Base-by-base conservation (phyloP, 2,888 invertebrate species). In the Scaptomyza tumidula region DNA sequence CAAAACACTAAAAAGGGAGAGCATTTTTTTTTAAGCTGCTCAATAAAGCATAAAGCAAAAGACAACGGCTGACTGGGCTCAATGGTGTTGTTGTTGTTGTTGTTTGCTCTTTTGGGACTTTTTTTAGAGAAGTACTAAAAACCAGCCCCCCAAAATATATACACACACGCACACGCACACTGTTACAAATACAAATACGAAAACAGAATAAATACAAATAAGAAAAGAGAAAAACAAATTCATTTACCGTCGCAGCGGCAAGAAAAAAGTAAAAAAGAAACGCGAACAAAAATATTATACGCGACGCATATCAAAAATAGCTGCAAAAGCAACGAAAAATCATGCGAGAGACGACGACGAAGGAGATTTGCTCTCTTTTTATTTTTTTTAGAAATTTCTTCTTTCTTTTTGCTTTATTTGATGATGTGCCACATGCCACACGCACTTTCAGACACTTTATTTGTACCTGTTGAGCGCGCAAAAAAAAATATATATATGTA, bases 381-480 rank as follows among this genome's bases (percentile, higher is more conserved):
- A 24, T 49, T 33, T n/a, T 13, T 19, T 1, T 19, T 19, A n/a
- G 24, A 14, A 16, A n/a, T 41, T 16, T 49, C 33, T 57, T 16
- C n/a, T 56, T 16, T 13, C 37, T 14, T 27, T 31, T 41, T 31
- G 31, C n/a, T n/a, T n/a, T n/a, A n/a, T n/a, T n/a, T n/a, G n/a
- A n/a, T 31, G 31, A 14, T 41, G 10, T 62, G 63, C 48, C 62
- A 65, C 78, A 71, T 69, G 56, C 59, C 60, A 65, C 60, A 65
- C 75, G 68, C 71, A 69, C 63, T 66, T 69, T 66, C 56, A 54
- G 46, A 48, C 62, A 45, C 24, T 35, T 39, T 75, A 6, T 75
- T 39, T 39, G 69, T 85, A 85, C 85, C 85, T 85, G 85, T 85
- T 85, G 85, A 85, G 80, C 83, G 63, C 63, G n/a, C n/a, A n/a